These are phyloP conservation scores for Lochmaea crataegi DNA, from an alignment of 2,888 invertebrate genomes.

Conservation along the genomic window DNA sequence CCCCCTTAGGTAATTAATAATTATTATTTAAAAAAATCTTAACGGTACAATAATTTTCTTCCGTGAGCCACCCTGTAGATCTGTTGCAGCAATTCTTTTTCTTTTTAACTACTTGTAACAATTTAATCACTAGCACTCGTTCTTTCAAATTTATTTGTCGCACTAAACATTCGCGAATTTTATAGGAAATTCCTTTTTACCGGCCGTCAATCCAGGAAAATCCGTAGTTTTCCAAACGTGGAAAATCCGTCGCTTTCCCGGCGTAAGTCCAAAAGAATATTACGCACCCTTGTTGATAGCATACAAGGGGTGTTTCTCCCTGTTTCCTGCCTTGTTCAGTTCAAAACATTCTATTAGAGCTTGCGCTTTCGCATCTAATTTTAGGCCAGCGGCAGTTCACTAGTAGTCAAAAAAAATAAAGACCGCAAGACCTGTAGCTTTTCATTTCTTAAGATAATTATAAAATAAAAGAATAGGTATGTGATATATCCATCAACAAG, in stretches of 20 bases:
- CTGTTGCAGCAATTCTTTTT: not conserved
- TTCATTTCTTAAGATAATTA: too few species aligned
- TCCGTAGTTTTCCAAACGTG: constrained; percentile 31
- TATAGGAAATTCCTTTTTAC: constrained; percentile 7
- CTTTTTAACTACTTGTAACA: not conserved
- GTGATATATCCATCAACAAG: too few species aligned
- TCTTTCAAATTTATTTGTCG: not conserved
- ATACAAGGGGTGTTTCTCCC: constrained; percentile 59
- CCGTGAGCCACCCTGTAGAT: constrained; percentile 6
- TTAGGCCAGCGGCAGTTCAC: constrained; percentile 12
- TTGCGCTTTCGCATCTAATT: constrained; percentile 52
- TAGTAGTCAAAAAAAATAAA: not conserved
- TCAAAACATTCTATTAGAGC: constrained; percentile 55
- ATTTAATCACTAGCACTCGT: constrained; percentile 2
- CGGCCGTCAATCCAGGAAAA: constrained; percentile 26
- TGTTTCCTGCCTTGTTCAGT: constrained; percentile 52
- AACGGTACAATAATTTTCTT: constrained; percentile 4
- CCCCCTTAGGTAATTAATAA: not conserved
- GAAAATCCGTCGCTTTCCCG: constrained; percentile 36
- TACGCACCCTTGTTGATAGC: constrained; percentile 53
- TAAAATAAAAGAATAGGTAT: too few species aligned
- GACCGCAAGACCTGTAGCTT: not conserved
- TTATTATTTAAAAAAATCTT: not conserved
- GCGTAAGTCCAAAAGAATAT: constrained; percentile 38
- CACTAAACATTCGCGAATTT: constrained; percentile 13